A percentile compares a stretch with the other conserved stretches of the same genome.
Conservation (phyloP, 2,888 invertebrate genomes). For the Nesidiocoris tenuis region DNA sequence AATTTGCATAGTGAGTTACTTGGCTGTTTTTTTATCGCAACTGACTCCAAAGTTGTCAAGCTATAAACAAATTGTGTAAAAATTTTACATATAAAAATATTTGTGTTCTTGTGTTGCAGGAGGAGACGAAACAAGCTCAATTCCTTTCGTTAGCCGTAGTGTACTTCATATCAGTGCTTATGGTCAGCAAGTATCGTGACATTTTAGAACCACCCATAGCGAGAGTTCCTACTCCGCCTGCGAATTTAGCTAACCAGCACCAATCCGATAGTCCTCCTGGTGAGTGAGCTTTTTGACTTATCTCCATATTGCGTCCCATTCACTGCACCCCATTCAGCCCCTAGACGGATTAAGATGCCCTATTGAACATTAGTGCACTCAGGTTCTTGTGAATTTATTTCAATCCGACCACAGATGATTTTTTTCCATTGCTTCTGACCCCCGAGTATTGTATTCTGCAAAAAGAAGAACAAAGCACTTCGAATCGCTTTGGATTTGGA, state of each 20-base stretch:
- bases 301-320: not conserved
- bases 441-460: not conserved
- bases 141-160: constrained; percentile 98
- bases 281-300: constrained; percentile 53
- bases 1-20: not conserved
- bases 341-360: not conserved
- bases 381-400: not conserved
- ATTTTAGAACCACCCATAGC: constrained; percentile 91
- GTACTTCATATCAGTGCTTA: constrained; percentile 98
- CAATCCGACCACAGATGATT: not conserved
- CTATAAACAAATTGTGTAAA: too few relatives aligned
- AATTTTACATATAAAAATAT: too few relatives aligned
- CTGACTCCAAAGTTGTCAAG: too few relatives aligned
- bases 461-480: not conserved
- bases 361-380: not conserved
- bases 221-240: constrained; percentile 65
- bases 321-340: not conserved
- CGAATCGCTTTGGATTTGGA: not conserved
- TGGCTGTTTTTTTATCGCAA: not conserved
- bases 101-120: constrained; percentile 62
- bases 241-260: constrained; percentile 60
- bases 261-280: constrained; percentile 60
- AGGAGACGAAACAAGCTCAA: constrained; percentile 99
- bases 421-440: not conserved
- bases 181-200: constrained; percentile 99